A percentile compares a stretch with the other conserved stretches of the same genome.
Conservation (phyloP, 2,888 invertebrate genomes). For the Argyra leucocephala region DNA sequence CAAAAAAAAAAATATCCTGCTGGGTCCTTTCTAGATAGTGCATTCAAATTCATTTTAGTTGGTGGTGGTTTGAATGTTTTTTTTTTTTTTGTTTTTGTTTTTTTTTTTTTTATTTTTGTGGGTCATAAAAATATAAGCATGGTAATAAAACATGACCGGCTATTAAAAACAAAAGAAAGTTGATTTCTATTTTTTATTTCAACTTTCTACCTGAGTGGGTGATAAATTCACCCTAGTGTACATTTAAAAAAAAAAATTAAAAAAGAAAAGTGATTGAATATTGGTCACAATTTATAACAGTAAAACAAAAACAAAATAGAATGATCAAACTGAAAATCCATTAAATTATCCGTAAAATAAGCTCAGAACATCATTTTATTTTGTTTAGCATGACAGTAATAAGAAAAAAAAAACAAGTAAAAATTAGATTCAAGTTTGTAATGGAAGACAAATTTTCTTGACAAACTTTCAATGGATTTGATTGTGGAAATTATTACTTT, state of each 20-base stretch:
- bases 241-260: background rate
- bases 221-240: background rate
- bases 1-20: background rate
- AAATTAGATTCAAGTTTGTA: too few species aligned
- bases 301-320: too few species aligned
- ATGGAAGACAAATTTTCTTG: too few species aligned
- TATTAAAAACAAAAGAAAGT: background rate
- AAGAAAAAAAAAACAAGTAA: too few species aligned
- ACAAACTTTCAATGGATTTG: too few species aligned
- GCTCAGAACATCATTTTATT: too few species aligned
- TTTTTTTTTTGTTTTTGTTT: background rate
- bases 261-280: too few species aligned
- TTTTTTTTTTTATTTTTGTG: background rate
- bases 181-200: background rate
- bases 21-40: background rate
- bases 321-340: too few species aligned
- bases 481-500: too few species aligned
- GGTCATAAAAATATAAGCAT: background rate
- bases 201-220: slow-evolving; percentile 2
- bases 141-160: background rate
- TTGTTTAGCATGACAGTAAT: too few species aligned
- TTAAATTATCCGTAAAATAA: too few species aligned
- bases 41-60: background rate
- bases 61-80: background rate
- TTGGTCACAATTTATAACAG: too few species aligned